Base-by-base conservation (phyloP, 2,113 vertebrate genomes). In the Sylvilagus bachmani region DNA sequence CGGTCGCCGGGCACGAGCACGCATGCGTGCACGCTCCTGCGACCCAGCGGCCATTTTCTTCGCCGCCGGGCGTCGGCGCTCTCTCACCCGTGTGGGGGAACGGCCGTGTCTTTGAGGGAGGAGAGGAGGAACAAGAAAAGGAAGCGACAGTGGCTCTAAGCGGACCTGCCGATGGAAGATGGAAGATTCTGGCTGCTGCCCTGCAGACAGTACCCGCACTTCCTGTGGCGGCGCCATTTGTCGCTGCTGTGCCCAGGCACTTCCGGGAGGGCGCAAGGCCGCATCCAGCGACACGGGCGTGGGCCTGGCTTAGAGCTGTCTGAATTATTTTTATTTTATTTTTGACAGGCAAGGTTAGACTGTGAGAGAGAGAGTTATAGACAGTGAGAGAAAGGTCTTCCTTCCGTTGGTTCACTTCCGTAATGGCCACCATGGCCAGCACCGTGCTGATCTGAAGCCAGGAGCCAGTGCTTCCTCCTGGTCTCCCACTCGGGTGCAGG, bases 41-140 rank as follows among this genome's bases (percentile, higher is more conserved):
- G 14, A 16, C 10, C 12, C 29, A 5, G 12, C 61, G 36, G 58
- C 64, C 7, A 19, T 5, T 2, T 4, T 25, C 7, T 3, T 3
- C 1, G 33, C 29, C 7, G 12, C 12, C 2, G 38, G 16, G 38
- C 6, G 22, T 6, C 29, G 1, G 1, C 1, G 0, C 1, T 38
- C 17, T 55, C 29, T 80, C 61, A 11, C 4, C 22, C 2, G 5
- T n/a, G 27, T 31, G 69, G 61, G 29, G 71, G 53, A 86, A 19
- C 21, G 5, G 17, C 27, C 29, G 1, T 64, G 4, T 61, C 38
- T 27, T 44, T 58, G 55, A 58, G 55, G 55, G 55, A 21, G 19
- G 55, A 58, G 55, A 58, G 19, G 24, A 25, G 22, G 22, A 38
- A 33, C 44, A 31, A 75, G n/a, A 44, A 81, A 53, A 70, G n/a